Evolutionary conservation across 2,888 invertebrate genomes (phyloP).

Genomic region (Sesia bembeciformis): DNA sequence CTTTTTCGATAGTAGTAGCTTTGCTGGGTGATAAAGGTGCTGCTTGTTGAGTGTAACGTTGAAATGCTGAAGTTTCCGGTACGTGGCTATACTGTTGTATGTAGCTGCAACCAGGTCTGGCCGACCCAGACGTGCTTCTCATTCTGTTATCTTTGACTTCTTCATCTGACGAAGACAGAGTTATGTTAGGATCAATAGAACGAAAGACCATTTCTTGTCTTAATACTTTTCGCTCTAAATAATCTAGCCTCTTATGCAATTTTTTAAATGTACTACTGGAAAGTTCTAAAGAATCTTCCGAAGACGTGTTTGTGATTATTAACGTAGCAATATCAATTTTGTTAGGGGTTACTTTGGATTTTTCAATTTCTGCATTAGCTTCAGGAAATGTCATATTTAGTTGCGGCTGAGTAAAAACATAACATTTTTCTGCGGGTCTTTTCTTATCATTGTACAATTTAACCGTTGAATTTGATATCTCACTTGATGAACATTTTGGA

Average conservation of each 20-base stretch:
- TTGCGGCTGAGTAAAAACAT: slow-evolving; percentile 38
- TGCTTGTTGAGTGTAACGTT: slow-evolving; percentile 47
- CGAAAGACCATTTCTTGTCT: slow-evolving; percentile 57
- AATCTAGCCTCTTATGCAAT: slow-evolving; percentile 42
- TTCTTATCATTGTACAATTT: slow-evolving; percentile 28
- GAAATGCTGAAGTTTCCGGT: slow-evolving; percentile 62
- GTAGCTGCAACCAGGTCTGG: slow-evolving; percentile 53
- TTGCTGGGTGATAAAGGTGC: slow-evolving; percentile 47
- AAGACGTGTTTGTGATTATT: slow-evolving; percentile 35
- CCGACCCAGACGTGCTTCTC: slow-evolving; percentile 26
- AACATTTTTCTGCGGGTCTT: slow-evolving; percentile 43
- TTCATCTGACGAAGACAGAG: slow-evolving; percentile 51
- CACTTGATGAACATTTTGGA: slow-evolving; percentile 29
- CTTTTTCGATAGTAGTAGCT: slow-evolving; percentile 53
- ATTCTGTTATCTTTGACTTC: slow-evolving; percentile 31
- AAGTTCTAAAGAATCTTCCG: slow-evolving; percentile 25
- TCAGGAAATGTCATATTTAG: slow-evolving; percentile 42
- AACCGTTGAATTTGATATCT: slow-evolving; percentile 14
- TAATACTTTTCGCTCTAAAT: slow-evolving; percentile 48
- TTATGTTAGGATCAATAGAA: slow-evolving; percentile 39
- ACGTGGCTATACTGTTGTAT: slow-evolving; percentile 62
- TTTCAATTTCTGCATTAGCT: slow-evolving; percentile 25
- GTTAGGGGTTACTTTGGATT: slow-evolving; percentile 21
- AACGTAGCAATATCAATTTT: slow-evolving; percentile 46
- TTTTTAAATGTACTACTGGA: slow-evolving; percentile 26